Base-by-base conservation (phyloP, 2,113 vertebrate genomes). In the Falcunculus frontatus region DNA sequence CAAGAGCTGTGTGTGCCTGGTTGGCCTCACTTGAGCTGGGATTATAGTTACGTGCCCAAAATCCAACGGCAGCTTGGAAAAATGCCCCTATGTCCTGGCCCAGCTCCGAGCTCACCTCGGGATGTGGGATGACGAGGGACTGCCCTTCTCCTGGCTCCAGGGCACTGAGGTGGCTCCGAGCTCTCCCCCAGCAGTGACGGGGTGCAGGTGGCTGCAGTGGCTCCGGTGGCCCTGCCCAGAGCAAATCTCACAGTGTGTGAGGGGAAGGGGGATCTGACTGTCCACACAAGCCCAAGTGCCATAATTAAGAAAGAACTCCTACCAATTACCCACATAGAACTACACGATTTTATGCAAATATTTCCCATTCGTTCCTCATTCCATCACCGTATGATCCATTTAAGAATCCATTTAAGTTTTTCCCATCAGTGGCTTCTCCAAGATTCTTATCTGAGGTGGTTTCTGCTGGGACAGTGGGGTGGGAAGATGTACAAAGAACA, bases 71-170 rank as follows among this genome's bases (percentile, higher is more conserved):
- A 94, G 46, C 35, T 42, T 39, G 70, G 47, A 47, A 82, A 22
- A 13, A 47, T 16, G 2, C 0, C 2, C 9, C 4, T 16, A 1
- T 3, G 10, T 17, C 26, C 85, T 26, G 16, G 64, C 26, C 63
- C 23, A 26, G 68, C 44, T 60, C 52, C 0, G 3, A 37, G 41
- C 74, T 84, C 15, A 1, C 46, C 46, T 9, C 0, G 0, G 59
- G 53, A 27, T 0, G 1, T 5, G 79, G 9, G 47, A 39, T 16
- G 42, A 9, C 0, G 13, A 81, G 30, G n/a, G 42, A 18, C 33
- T 30, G 52, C 27, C 41, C 33, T 62, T 20, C 60, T 74, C 44
- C 52, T 0, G 1, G 46, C 41, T 62, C 39, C 39, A 17, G 56
- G 56, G 52, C 4, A 16, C 42, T 1, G 0, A n/a, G 79, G 60